Evolutionary conservation across 2,797 vertebrate genomes (phyloP).

Genomic region (Crocidura indochinensis): DNA sequence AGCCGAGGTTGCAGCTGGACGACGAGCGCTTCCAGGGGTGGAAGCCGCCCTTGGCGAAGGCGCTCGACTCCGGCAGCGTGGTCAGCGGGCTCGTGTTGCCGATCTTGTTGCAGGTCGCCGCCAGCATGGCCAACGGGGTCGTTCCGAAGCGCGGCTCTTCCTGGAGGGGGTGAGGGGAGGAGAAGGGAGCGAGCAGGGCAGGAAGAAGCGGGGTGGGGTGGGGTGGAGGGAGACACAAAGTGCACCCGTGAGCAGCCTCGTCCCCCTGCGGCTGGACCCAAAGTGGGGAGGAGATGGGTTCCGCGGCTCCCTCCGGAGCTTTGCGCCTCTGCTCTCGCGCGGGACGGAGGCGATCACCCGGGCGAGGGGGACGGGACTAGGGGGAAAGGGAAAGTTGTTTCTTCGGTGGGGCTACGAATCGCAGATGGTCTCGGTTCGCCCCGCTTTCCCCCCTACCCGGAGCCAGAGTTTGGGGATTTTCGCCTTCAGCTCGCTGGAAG

Average conservation of each 20-base stretch:
- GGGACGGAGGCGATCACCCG: slow-evolving; percentile 18
- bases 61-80: slow-evolving; percentile 98
- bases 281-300: background rate
- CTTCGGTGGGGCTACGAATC: slow-evolving; percentile 37
- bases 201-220: slow-evolving; percentile 69
- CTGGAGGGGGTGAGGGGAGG: slow-evolving; percentile 87
- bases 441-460: slow-evolving; percentile 31
- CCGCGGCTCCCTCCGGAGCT: slow-evolving; percentile 68
- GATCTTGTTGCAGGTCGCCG: slow-evolving; percentile 99
- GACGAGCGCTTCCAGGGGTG: slow-evolving; percentile 99
- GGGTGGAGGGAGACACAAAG: slow-evolving; percentile 88
- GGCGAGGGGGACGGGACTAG: background rate
- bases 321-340: background rate
- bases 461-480: slow-evolving; percentile 44
- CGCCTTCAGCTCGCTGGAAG: slow-evolving; percentile 41
- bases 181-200: slow-evolving; percentile 68
- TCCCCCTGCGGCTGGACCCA: slow-evolving; percentile 55
- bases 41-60: slow-evolving; percentile 99
- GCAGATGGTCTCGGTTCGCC: slow-evolving; percentile 57
- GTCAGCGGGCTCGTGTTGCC: slow-evolving; percentile 99
- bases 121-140: slow-evolving; percentile 99
- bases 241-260: slow-evolving; percentile 86
- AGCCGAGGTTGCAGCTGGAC: slow-evolving; percentile 98
- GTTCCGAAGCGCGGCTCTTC: slow-evolving; percentile 99
- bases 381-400: slow-evolving; percentile 72